Evolutionary conservation across 2,888 invertebrate species (phyloP).

Genomic region (Zaprionus lineosus): DNA sequence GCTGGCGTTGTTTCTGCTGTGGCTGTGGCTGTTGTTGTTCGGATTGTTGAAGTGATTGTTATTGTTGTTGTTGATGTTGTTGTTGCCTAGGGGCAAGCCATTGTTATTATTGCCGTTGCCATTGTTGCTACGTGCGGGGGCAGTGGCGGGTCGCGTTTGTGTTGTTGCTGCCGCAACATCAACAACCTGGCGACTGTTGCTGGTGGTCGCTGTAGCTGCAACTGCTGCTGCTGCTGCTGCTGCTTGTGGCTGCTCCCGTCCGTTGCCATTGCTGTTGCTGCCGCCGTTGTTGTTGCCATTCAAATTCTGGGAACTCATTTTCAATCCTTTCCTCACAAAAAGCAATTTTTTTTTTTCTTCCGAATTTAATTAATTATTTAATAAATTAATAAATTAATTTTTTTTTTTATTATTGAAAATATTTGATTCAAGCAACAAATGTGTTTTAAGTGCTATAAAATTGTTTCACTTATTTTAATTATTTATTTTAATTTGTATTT

Average conservation of each 20-base stretch:
- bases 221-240: slow-evolving; percentile 17
- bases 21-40: slow-evolving; percentile 25
- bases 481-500: slow-evolving; percentile 1
- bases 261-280: slow-evolving; percentile 42
- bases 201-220: slow-evolving; percentile 17
- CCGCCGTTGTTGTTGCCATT: slow-evolving; percentile 42
- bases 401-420: background rate
- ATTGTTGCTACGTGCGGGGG: slow-evolving; percentile 62
- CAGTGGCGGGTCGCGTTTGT: slow-evolving; percentile 39
- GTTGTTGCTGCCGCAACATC: too few relatives aligned
- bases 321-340: slow-evolving; percentile 9
- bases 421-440: background rate
- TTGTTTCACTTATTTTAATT: background rate
- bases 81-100: slow-evolving; percentile 47
- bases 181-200: too few relatives aligned
- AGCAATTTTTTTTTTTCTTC: background rate
- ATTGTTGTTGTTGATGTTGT: slow-evolving; percentile 49
- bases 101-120: slow-evolving; percentile 56
- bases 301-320: slow-evolving; percentile 61
- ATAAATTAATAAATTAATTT: background rate
- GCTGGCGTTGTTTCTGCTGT: slow-evolving; percentile 46
- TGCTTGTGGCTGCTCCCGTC: slow-evolving; percentile 25
- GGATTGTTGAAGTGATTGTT: slow-evolving; percentile 54
- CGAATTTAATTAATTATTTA: background rate
- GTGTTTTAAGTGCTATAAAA: background rate